Evolutionary conservation across 1,140 invertebrate species (phyloP), one percentile per base, ranked within the genome.

Genomic region (Drosophila elegans): DNA sequence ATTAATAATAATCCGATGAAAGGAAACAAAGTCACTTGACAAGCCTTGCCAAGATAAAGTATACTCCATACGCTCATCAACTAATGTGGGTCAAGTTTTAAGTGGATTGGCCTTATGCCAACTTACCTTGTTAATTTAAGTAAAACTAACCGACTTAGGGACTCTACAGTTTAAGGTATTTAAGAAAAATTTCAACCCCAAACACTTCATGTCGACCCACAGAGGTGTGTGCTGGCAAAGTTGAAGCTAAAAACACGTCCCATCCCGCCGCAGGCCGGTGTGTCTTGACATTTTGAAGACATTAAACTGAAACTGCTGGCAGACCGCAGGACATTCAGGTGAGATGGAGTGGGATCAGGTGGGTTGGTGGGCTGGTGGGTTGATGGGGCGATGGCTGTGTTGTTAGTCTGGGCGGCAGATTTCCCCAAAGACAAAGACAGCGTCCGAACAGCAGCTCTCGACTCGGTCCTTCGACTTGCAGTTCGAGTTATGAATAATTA

Each of bases 401-500:
- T 45, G 12, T 49, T 57, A 6, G 53, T 62, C 36, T 41, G 38
- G 27, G 11, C 57, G 62, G 66, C 71, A 82, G 79, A 86, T 86
- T 86, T 86, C 83, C 83, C 84, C 52, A 88, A 74, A 83, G 83
- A 88, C 84, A 79, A 77, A 73, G 76, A 73, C 84, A 73, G 54
- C 67, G 60, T 55, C 72, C 67, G 36, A 57, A 56, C 66, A 69
- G 56, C 39, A 75, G 62, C 62, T 29, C 69, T 46, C 32, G 29
- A 52, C 49, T 36, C 54, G 55, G 59, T 61, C 64, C 64, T 71
- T 71, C 52, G 66, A 42, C 68, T 72, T 48, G 64, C 51, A 80
- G 72, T 79, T 88, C 79, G 73, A 88, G 79, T 88, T 88, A 88
- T 88, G 83, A 88, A 88, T 88, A 88, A 88, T 88, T 88, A 83